Base-by-base conservation (phyloP, 2,113 vertebrate species). In the Clarias gariepinus region DNA sequence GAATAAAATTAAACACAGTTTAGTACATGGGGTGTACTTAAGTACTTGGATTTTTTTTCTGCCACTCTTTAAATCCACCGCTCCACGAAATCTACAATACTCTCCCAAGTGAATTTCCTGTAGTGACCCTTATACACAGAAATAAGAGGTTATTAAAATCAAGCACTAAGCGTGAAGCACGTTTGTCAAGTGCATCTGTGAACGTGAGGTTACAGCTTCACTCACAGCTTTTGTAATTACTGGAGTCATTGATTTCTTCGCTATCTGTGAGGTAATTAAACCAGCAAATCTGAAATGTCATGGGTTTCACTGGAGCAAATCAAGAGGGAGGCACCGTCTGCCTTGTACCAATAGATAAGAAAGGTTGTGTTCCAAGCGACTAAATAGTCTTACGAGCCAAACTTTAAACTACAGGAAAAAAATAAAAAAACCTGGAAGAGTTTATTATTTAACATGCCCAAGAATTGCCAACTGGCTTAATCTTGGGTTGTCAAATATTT, bases 261-360 rank as follows among this genome's bases (percentile, higher is more conserved):
- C 76, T 85, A 86, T 90, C 89, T 90, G 82, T 85, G 69, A 84
- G 88, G 90, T 90, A 88, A 94, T 91, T 88, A 90, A 86, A 91
- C 90, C 86, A 77, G 83, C 80, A 88, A 90, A 90, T 90, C 87
- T 79, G 33, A 71, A 83, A 81, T 79, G 60, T 81, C 89, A 88
- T 25, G 21, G 85, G 83, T 85, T 91, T 87, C 63, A 88, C 61
- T 80, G 53, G 76, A 82, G 66, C 64, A 73, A 71, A 89, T 90
- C 86, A 85, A 86, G 91, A 85, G 84, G 86, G 74, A 25, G 81
- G 79, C 71, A 87, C 36, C 25, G 83, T 84, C 61, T 86, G 55
- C 41, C 52, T 82, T 57, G 63, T 63, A 85, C 71, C 71, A 55
- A 41, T 58, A 89, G 73, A 86, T 63, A 66, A 61, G 10, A 25